These are phyloP conservation scores for Galerucella nymphaeae DNA, from an alignment of 2,888 invertebrate genomes.

Conservation along the genomic window DNA sequence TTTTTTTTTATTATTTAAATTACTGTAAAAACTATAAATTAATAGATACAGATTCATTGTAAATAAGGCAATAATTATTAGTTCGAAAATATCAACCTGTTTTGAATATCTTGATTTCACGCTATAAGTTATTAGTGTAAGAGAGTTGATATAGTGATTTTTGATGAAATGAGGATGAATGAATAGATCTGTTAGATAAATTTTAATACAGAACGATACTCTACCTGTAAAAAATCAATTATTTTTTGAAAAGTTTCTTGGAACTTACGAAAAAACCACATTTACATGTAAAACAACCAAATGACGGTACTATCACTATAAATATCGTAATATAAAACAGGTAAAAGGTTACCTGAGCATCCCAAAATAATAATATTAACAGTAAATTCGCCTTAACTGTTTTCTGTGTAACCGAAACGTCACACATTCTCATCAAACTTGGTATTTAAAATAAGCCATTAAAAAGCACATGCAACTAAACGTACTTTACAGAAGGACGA, in stretches of 20 bases:
- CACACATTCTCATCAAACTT: conserved; percentile 25
- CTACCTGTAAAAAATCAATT: too few relatives aligned
- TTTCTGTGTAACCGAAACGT: conserved; percentile 12
- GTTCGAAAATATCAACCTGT: conserved; percentile 14
- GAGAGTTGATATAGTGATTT: too few relatives aligned
- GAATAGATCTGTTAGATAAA: too few relatives aligned
- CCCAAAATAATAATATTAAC: too few relatives aligned
- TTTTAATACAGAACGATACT: too few relatives aligned
- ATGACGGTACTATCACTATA: too few relatives aligned
- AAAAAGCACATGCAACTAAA: conserved; percentile 12
- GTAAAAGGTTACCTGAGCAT: not conserved
- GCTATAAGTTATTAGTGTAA: not conserved
- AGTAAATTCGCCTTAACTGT: not conserved
- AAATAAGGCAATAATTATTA: conserved; percentile 27
- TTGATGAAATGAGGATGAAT: too few relatives aligned
- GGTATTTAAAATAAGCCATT: conserved; percentile 19
- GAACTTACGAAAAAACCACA: too few relatives aligned
- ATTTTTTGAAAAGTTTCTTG: too few relatives aligned
- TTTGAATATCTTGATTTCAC: not conserved
- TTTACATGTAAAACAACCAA: too few relatives aligned
- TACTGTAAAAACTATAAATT: conserved; percentile 25
- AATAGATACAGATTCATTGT: conserved; percentile 33
- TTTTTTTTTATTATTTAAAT: conserved; percentile 17
- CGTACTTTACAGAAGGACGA: conserved; percentile 13
- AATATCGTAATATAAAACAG: not conserved